Evolutionary conservation across 2,888 invertebrate genomes (phyloP), one percentile per base, ranked within the genome.

Genomic region (Eupithecia dodoneata): DNA sequence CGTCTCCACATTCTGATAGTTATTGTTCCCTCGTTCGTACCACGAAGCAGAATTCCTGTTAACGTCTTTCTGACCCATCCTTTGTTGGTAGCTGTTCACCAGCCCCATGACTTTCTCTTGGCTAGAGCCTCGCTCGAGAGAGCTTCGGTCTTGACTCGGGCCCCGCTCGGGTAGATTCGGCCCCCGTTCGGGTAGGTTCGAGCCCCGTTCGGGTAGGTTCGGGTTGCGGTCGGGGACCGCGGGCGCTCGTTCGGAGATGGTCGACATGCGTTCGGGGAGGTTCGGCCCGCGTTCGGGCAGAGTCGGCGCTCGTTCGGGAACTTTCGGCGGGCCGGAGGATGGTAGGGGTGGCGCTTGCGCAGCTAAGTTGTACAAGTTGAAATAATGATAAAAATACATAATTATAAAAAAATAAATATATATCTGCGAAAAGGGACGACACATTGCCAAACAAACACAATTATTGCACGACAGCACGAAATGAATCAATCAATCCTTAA

Each of bases 31-130:
- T 0, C 86, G 75, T 81, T 89, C 88, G 47, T 85, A 76, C 76
- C 83, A 83, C 42, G 81, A 82, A 7, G 80, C 74, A 18, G 81
- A 74, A 80, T 90, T 91, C 67, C 88, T 84, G 79, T 89, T 90
- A 67, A 79, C 84, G 65, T 92, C 91, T 55, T 83, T 85, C 73
- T 88, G 87, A 47, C 89, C 87, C 89, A 93, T 91, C 41, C 92
- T 83, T 79, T 94, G 93, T 81, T 94, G 94, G 84, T 93, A 95
- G 82, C 92, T 93, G 84, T 92, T 94, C 15, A 95, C 94, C 6
- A 95, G 82, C 0, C 94, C 90, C 0, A 93, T 92, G 0, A 94
- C 95, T 73, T 92, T 90, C 79, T 92, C 90, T 47, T 78, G 49
- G 67, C 80, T 73, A 18, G 80, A 71, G 0, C 65, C 72, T 0